Evolutionary conservation across 2,113 vertebrate genomes (phyloP).

Genomic region (Psettodes erumei): DNA sequence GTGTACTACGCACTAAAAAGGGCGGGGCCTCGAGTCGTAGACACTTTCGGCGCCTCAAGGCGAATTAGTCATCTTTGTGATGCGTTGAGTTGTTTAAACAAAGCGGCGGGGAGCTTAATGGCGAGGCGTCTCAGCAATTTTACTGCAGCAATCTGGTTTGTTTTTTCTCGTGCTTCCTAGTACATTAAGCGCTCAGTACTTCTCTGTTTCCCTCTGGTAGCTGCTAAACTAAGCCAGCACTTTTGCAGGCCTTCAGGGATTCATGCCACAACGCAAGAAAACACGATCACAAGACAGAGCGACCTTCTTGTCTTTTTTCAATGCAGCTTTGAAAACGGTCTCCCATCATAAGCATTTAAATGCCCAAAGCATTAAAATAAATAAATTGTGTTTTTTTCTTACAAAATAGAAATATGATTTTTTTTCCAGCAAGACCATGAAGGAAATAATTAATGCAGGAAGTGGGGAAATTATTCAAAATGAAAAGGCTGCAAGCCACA

Average conservation of each 20-base stretch:
- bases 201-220: conserved; percentile 32
- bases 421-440: neutral
- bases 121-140: conserved; percentile 24
- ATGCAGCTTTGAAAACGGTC: conserved; percentile 21
- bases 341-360: conserved; percentile 24
- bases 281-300: conserved; percentile 25
- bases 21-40: conserved; percentile 26
- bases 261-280: conserved; percentile 35
- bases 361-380: conserved; percentile 44
- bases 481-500: conserved; percentile 41
- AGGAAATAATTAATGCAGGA: conserved; percentile 56
- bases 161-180: conserved; percentile 38
- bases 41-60: conserved; percentile 12
- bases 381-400: conserved; percentile 23
- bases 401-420: conserved; percentile 1
- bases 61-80: conserved; percentile 51
- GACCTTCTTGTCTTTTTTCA: conserved; percentile 23
- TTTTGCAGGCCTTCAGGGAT: conserved; percentile 49
- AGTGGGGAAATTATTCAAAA: conserved; percentile 51
- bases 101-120: conserved; percentile 33
- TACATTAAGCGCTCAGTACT: conserved; percentile 30
- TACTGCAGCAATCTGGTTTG: conserved; percentile 41
- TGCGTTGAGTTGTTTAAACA: conserved; percentile 55
- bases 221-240: conserved; percentile 39
- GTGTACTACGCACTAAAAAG: conserved; percentile 41